These are phyloP conservation scores for Pseudochirops cupreus DNA, from an alignment of 2,797 vertebrate species.

Conservation along the genomic window DNA sequence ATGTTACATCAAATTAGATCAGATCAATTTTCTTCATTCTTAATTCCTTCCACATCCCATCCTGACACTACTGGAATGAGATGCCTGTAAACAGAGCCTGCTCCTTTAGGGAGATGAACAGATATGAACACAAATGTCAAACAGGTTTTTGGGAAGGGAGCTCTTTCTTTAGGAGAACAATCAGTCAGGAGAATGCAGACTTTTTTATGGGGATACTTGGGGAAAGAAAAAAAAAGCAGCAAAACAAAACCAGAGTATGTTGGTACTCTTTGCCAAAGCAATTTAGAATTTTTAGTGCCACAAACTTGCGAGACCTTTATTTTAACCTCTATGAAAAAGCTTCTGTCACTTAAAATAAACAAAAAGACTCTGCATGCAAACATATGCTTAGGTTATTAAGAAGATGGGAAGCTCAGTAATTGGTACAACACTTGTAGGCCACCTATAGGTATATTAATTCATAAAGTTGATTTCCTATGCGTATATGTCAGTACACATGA, in stretches of 20 bases:
- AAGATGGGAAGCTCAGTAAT: constrained; percentile 39
- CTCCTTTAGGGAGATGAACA: constrained; percentile 62
- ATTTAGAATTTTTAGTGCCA: constrained; percentile 18
- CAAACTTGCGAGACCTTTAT: constrained; percentile 37
- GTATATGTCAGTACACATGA: constrained; percentile 45
- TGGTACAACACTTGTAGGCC: constrained; percentile 29
- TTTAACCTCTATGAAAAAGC: constrained; percentile 34
- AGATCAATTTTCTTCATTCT: constrained; percentile 66
- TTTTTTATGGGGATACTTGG: constrained; percentile 4
- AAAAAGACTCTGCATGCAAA: constrained; percentile 38
- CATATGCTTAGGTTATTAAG: constrained; percentile 51
- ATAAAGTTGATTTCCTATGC: constrained; percentile 48
- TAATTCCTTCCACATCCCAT: constrained; percentile 64
- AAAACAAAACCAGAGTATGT: not conserved
- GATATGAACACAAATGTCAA: constrained; percentile 66
- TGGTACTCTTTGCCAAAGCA: constrained; percentile 39
- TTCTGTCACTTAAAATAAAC: constrained; percentile 38
- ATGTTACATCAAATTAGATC: constrained; percentile 65
- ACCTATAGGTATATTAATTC: constrained; percentile 23
- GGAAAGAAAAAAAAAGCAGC: constrained; percentile 22
- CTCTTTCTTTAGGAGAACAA: constrained; percentile 40
- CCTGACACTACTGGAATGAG: constrained; percentile 60
- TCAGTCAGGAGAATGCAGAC: constrained; percentile 30
- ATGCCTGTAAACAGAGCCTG: constrained; percentile 62
- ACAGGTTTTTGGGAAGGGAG: constrained; percentile 49